phyloP scores from a whole-genome alignment of 2,797 vertebrate genomes.

The Hemibagrus guttatus region DNA sequence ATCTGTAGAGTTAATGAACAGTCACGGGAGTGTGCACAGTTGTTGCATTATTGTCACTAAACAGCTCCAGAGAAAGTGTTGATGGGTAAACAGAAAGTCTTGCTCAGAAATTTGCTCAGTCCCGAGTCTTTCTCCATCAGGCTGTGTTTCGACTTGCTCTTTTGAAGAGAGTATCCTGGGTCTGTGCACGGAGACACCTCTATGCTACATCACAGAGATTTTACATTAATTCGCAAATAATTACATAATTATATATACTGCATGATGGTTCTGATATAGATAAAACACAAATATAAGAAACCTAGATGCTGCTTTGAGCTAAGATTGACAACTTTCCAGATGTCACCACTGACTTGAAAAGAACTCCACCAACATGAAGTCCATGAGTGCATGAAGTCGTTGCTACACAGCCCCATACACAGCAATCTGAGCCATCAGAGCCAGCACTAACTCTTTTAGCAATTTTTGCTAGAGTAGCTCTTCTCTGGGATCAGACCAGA shows the following conservation, averaged over 20 bases:
- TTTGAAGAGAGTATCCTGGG: slow-evolving; percentile 75
- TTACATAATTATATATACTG: neutral
- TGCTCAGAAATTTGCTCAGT: slow-evolving; percentile 71
- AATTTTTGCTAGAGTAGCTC: too few relatives aligned
- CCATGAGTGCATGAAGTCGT: neutral
- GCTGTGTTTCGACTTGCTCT: slow-evolving; percentile 55
- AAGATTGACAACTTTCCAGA: neutral
- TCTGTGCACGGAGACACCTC: slow-evolving; percentile 81
- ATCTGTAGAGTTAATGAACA: neutral
- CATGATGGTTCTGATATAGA: neutral
- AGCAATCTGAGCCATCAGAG: too few relatives aligned
- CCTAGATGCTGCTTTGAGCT: neutral
- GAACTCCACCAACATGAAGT: neutral
- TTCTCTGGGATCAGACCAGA: too few relatives aligned
- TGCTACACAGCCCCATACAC: too few relatives aligned
- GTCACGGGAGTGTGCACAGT: neutral
- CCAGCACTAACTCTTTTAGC: too few relatives aligned
- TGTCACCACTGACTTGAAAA: neutral
- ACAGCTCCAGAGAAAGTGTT: slow-evolving; percentile 83
- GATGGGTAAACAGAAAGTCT: slow-evolving; percentile 81
- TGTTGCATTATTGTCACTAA: slow-evolving; percentile 51
- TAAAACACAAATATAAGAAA: neutral
- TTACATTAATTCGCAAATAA: neutral
- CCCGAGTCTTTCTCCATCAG: slow-evolving; percentile 49
- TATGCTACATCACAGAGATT: slow-evolving; percentile 66